Conservation (phyloP, 1,140 invertebrate genomes). For the Melanaphis sacchari region DNA sequence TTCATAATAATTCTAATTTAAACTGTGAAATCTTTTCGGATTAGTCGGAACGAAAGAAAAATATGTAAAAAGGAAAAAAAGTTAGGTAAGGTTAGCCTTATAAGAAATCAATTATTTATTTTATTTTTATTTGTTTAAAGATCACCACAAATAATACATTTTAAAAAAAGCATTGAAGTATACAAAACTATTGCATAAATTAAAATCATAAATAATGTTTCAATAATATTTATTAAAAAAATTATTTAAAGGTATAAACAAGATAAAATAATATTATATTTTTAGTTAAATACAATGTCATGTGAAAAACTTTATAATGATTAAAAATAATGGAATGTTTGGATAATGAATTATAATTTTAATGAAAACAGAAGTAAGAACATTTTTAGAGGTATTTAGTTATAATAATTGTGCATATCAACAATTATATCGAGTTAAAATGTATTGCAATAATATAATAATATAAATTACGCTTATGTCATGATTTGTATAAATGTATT, state of each 20-base stretch:
- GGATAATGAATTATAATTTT: background rate
- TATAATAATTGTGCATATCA: background rate
- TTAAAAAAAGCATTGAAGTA: background rate
- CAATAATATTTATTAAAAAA: background rate
- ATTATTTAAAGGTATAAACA: background rate
- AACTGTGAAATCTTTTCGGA: background rate
- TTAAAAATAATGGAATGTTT: background rate
- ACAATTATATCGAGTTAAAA: background rate
- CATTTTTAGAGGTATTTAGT: no score
- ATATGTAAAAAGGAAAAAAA: background rate
- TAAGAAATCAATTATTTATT: no score
- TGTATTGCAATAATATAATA: background rate
- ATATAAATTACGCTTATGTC: background rate
- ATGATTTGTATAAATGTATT: background rate
- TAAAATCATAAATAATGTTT: background rate
- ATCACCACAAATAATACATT: background rate
- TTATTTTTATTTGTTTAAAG: background rate
- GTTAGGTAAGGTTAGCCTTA: no score
- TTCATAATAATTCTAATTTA: no score
- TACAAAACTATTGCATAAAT: background rate
- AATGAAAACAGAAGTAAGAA: background rate
- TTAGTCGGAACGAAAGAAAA: background rate
- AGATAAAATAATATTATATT: background rate
- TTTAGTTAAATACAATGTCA: background rate
- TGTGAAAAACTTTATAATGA: background rate